Base-by-base conservation (phyloP, 2,888 invertebrate species). In the Eutolmus rufibarbis region DNA sequence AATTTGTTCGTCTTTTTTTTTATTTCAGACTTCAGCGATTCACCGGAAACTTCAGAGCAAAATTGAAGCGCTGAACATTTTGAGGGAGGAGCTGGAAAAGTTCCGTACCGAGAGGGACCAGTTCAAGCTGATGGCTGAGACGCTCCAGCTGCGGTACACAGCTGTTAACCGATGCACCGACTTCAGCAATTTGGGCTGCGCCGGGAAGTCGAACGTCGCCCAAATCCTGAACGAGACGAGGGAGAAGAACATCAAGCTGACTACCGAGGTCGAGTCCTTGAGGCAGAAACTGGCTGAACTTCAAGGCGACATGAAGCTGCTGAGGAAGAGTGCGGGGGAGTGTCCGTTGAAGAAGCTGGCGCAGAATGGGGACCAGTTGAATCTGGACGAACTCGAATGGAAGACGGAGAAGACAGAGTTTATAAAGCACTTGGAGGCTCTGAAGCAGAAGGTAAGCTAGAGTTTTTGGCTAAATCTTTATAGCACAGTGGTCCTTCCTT, bases 11-110 rank as follows among this genome's bases (percentile, higher is more conserved):
- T 16, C 7, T 7, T 16, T 46, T 28, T 3, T 28, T 4, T 74
- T 86, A 89, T 89, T 86, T 4, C 91, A 95, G 95, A 94, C 94
- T 89, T 94, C 94, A 12, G 95, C 95, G 1, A 91, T 95, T 23
- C 94, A 95, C 90, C 94, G 96, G 89, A 97, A 97, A 92, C 92
- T 97, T 37, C 95, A 96, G 90, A 96, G 97, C 90, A 97, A 97
- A 92, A 94, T 96, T 85, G 97, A 97, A 92, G 97, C 97, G 2
- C 91, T 97, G 56, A 93, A 95, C n/a, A 96, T 97, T 88, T 93
- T 97, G 91, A 96, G 95, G 88, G 94, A 95, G 90, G 97, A 97
- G 91, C 92, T 97, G 88, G 96, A 96, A 90, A 95, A 96, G 92
- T 96, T 96, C 91, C 95, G 96, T 88, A 95, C 95, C 90, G 97